Base-by-base conservation (phyloP, 2,888 invertebrate species). In the Tipula helvola region DNA sequence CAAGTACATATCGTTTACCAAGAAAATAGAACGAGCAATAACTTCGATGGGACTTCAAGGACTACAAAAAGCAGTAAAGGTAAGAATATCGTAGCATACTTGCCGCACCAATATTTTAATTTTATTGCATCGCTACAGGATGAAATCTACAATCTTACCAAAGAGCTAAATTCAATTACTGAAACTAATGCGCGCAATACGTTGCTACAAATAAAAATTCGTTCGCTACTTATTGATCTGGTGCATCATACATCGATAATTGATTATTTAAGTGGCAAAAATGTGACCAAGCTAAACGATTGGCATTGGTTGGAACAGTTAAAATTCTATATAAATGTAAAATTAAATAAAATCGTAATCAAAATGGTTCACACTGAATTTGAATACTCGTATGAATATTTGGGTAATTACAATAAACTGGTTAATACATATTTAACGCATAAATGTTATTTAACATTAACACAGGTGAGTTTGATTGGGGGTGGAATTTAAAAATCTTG, bases 251-350 rank as follows among this genome's bases (percentile, higher is more conserved):
- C 97, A 88, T 94, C 95, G 87, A 95, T 99, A 36, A 94, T 98
- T 57, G 95, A 96, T 89, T 93, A 94, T 88, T 93, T 99, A 86
- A 93, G 97, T 87, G 93, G 93, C 85, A 93, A 94, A 88, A 94
- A 94, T 90, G 94, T 96, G 0, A 94, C 93, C 42, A 93, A 93
- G 88, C 90, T 93, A 12, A 93, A 92, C 18, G 96, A 97, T 90
- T 99, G 99, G 99, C 92, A 94, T 86, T 99, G 99, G 99, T 96
- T 97, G 91, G 97, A 97, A 91, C 99, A 99, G 91, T 93, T 99
- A 85, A 94, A 96, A 90, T 97, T 95, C 91, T 97, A 97, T 91
- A 90, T 95, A 86, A 91, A 92, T 83, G 91, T 91, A 52, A 92
- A 92, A 57, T 93, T 94, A 86, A 93, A 94, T 87, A 95, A 96